Conservation (phyloP, 2,888 invertebrate species). For the Acanthacorydalis orientalis region DNA sequence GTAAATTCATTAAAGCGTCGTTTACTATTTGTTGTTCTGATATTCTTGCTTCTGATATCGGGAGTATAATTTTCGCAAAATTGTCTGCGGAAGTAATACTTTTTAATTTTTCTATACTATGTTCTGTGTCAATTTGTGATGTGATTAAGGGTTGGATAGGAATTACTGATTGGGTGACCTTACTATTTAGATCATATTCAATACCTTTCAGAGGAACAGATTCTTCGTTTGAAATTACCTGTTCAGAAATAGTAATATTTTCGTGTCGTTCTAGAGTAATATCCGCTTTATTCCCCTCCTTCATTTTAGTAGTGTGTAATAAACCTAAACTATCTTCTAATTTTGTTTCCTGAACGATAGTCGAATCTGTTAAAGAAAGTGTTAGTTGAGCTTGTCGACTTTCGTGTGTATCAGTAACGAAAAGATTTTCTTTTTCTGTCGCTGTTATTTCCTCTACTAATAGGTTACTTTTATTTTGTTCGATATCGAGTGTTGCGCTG, state of each 20-base stretch:
- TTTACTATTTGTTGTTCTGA: neutral
- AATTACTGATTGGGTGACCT: constrained; percentile 8
- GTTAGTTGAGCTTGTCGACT: constrained; percentile 7
- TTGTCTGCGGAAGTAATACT: neutral
- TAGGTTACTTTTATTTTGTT: neutral
- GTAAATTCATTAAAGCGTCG: neutral
- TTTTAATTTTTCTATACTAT: neutral
- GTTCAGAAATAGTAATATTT: neutral
- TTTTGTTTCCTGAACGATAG: neutral
- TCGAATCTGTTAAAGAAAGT: neutral
- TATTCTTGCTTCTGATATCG: constrained; percentile 6
- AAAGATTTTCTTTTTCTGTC: constrained; percentile 12
- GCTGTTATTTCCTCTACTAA: constrained; percentile 14
- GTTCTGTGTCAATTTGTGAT: neutral
- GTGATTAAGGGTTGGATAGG: neutral
- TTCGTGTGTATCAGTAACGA: constrained; percentile 2
- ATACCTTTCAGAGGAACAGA: too few relatives aligned
- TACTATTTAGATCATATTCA: neutral
- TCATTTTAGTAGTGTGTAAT: too few relatives aligned
- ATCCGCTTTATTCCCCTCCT: neutral
- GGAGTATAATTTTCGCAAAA: neutral
- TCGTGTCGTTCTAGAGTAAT: constrained; percentile 2
- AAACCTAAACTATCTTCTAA: neutral
- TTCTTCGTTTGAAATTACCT: too few relatives aligned
- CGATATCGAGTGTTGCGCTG: constrained; percentile 1